Base-by-base conservation (phyloP, 2,797 vertebrate genomes). In the Lindbergichthys nudifrons region DNA sequence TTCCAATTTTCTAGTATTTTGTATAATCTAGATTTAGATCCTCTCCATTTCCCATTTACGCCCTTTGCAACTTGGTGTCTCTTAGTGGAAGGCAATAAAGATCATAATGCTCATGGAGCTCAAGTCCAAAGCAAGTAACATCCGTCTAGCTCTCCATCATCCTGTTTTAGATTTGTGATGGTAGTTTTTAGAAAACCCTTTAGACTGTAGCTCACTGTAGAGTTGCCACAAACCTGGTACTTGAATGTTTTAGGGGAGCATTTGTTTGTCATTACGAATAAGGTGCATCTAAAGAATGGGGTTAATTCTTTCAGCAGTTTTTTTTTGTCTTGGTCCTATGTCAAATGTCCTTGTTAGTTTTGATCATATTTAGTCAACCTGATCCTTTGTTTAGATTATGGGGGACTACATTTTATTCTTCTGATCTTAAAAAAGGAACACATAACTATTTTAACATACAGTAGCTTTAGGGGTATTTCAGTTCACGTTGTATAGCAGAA, bases 121-220 rank as follows among this genome's bases (percentile, higher is more conserved):
- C 73, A 87, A 51, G 58, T 73, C 80, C 94, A 93, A 95, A 93
- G 93, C 93, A 94, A 94, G 93, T 94, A 93, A 85, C 89, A 77
- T 61, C 48, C 58, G 50, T 64, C 76, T 30, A 46, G 54, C 91
- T 2, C 85, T 83, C 6, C 52, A 7, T 41, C 47, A 14, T 67
- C 42, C 32, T 3, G 10, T 26, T 68, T 42, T 78, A 36, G 66
- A 56, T 23, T 47, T 43, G 16, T 82, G 10, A 62, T 23, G 12
- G 19, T 65, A 47, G 57, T 19, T 13, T 43, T 45, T 72, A 74
- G 69, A 41, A 39, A 48, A 43, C 52, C 61, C 39, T 32, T 15
- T 32, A 63, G 65, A 32, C 39, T 74, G 18, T 81, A 79, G 61
- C 26, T 50, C 4, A 32, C 10, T 47, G 14, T 80, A 87, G 72